Evolutionary conservation across 2,888 invertebrate species (phyloP).

Genomic region (Lithosia quadra): DNA sequence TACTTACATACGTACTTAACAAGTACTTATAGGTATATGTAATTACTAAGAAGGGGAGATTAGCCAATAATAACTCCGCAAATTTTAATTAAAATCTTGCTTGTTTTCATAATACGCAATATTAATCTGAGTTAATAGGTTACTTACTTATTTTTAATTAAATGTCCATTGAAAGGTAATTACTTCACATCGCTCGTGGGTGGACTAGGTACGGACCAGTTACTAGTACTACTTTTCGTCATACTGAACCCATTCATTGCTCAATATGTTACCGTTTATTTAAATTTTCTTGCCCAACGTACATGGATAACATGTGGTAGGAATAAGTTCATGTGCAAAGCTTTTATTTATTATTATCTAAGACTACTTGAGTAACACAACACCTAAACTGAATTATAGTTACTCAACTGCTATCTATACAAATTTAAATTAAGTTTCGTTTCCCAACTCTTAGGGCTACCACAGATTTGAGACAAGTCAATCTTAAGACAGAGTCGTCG

Average conservation of each 20-base stretch:
- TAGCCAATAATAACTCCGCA: no score
- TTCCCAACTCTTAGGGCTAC: background rate
- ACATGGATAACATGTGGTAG: background rate
- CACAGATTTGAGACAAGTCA: no score
- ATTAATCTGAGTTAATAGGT: background rate
- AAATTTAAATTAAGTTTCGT: background rate
- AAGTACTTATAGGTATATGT: no score
- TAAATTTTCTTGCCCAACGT: conserved; percentile 22
- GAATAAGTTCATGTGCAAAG: conserved; percentile 1
- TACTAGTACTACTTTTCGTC: background rate
- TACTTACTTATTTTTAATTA: background rate
- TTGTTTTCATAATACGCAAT: background rate
- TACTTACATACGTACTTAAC: no score
- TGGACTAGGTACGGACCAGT: background rate
- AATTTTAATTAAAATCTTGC: background rate
- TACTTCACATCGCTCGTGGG: background rate
- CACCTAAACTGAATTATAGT: background rate
- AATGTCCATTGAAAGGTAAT: background rate
- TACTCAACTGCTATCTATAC: background rate
- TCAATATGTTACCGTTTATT: conserved; percentile 21
- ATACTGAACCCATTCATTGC: conserved; percentile 17
- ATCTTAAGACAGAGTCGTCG: no score
- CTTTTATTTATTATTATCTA: conserved; percentile 10
- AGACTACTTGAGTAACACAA: conserved; percentile 2
- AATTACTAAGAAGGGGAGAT: no score